Base-by-base conservation (phyloP, 2,113 vertebrate genomes). In the Malurus elegans region DNA sequence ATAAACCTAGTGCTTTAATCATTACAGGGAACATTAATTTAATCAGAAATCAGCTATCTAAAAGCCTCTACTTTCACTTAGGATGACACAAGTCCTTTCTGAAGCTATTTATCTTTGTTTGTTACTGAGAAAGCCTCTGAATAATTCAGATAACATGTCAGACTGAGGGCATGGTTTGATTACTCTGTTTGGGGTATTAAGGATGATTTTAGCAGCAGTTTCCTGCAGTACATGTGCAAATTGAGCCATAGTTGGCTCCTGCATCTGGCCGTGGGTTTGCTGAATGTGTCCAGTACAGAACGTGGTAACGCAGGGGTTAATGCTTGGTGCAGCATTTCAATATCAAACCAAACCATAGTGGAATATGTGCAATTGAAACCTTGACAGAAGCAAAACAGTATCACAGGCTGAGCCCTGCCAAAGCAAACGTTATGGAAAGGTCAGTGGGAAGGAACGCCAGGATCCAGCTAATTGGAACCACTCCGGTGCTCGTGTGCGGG, bases 401-500 rank as follows among this genome's bases (percentile, higher is more conserved):
- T 67, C 71, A 34, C 4, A 31, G 91, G 15, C 72, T 32, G 58
- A 90, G 23, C 73, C 19, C 25, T 79, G 95, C 95, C 96, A 96
- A 96, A 96, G 91, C 90, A 95, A 97, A 96, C 10, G n/a, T 82
- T 74, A 73, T 8, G 47, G 16, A 28, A 70, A 94, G 96, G 96
- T 93, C 96, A 96, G 91, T 51, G 81, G 95, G 92, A 90, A 86
- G 45, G 75, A 65, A 67, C 4, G 2, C 28, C 28, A 29, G 73
- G 73, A 86, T 61, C 2, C 62, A 31, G 79, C 50, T 93, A 86
- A 95, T 75, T 38, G 74, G 91, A 95, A 91, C 62, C 95, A 86
- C 71, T 9, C 19, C 47, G 24, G 62, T 3, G 86, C 56, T 45
- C 24, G 44, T 12, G 3, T 2, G 38, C 12, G 3, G 8, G 57